Evolutionary conservation across 2,888 invertebrate genomes (phyloP).

Genomic region (Timema podura): DNA sequence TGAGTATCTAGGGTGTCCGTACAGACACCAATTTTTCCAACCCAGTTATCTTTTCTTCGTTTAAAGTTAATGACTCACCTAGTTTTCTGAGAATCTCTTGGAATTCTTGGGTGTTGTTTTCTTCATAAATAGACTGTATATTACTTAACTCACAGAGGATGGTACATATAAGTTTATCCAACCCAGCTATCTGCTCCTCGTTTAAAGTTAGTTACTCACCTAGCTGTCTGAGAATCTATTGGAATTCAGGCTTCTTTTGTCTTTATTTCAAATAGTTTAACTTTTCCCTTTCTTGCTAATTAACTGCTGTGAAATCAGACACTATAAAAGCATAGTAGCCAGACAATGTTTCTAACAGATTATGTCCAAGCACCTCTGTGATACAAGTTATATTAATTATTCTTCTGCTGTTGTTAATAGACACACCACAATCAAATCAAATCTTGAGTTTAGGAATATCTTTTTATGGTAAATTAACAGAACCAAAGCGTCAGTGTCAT

Average conservation of each 20-base stretch:
- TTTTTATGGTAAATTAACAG: not conserved
- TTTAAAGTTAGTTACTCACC: not conserved
- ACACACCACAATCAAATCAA: slow-evolving; percentile 1
- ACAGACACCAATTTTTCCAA: no score
- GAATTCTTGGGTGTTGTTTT: no score
- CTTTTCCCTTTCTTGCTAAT: not conserved
- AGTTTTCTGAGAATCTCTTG: no score
- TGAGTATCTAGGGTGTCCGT: no score
- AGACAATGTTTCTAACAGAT: not conserved
- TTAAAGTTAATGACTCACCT: no score
- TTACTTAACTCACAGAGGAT: not conserved
- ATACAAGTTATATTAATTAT: not conserved
- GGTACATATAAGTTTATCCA: not conserved
- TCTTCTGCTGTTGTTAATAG: not conserved
- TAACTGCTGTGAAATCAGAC: not conserved
- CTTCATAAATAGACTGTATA: no score
- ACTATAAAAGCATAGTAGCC: slow-evolving; percentile 2
- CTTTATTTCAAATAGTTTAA: not conserved
- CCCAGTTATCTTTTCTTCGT: no score
- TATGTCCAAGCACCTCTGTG: not conserved
- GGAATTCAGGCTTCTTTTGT: not conserved
- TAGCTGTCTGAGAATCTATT: not conserved
- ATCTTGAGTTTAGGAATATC: not conserved
- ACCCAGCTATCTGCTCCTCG: not conserved
- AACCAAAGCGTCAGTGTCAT: not conserved